A percentile compares a stretch with the other conserved stretches of the same genome.
Conservation (phyloP, 1,140 invertebrate species). For the Megathymus violae region DNA sequence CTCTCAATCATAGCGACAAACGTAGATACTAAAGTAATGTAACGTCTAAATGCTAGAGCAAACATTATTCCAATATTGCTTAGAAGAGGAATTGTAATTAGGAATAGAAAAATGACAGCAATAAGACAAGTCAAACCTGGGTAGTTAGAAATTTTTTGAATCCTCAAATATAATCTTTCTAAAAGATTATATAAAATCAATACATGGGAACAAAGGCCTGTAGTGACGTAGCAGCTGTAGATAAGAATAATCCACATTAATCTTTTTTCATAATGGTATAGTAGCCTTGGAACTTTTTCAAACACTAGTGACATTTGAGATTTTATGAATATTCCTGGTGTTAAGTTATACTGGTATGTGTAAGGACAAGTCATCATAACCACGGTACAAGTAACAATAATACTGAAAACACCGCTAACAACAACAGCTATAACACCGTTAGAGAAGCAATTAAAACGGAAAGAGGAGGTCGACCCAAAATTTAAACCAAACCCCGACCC, state of each 20-base stretch:
- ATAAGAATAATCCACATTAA: constrained; percentile 52
- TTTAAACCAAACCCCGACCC: constrained; percentile 62
- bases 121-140: constrained; percentile 53
- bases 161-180: too few relatives aligned
- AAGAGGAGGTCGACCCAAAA: constrained; percentile 49
- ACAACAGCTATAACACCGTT: constrained; percentile 58
- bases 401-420: constrained; percentile 36
- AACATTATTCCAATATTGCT: constrained; percentile 45
- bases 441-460: constrained; percentile 65
- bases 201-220: constrained; percentile 48
- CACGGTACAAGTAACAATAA: constrained; percentile 46
- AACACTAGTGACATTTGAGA: constrained; percentile 49
- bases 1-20: constrained; percentile 54
- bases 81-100: constrained; percentile 59
- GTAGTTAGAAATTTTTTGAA: constrained; percentile 49
- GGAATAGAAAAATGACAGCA: constrained; percentile 45
- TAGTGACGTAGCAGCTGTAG: constrained; percentile 47
- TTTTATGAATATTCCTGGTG: constrained; percentile 42
- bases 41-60: constrained; percentile 40
- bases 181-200: constrained; percentile 53
- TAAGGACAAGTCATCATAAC: constrained; percentile 69
- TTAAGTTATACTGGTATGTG: constrained; percentile 46
- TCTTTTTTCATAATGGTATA: constrained; percentile 52
- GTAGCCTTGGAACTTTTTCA: constrained; percentile 63
- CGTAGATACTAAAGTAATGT: constrained; percentile 44